These are phyloP conservation scores for Holothuria glaberrima DNA, from an alignment of 35 echinoderm and acorn worm species.

Conservation along the genomic window DNA sequence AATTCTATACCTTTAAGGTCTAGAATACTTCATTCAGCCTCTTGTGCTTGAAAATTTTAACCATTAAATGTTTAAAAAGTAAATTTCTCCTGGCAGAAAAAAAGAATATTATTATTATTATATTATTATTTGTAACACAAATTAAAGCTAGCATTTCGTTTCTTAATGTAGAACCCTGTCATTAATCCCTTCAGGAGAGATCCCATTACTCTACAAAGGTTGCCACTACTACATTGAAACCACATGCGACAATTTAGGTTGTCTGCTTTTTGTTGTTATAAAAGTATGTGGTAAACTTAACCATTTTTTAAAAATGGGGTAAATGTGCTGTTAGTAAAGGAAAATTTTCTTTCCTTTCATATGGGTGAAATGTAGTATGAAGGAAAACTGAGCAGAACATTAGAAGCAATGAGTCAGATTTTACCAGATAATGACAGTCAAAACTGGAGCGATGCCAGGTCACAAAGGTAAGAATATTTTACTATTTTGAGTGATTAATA, in stretches of 20 bases:
- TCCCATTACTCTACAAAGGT: too few species aligned
- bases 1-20: too few species aligned
- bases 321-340: not conserved
- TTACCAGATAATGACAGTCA: constrained; percentile 1
- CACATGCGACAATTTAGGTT: not conserved
- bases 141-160: too few species aligned
- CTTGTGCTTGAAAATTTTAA: too few species aligned
- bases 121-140: too few species aligned
- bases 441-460: not conserved
- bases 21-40: too few species aligned
- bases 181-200: too few species aligned
- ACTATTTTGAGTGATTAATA: not conserved
- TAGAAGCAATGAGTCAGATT: constrained; percentile 28
- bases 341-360: not conserved
- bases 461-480: constrained; percentile 14
- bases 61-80: too few species aligned
- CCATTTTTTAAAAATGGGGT: not conserved
- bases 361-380: not conserved
- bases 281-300: not conserved
- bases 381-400: constrained; percentile 25
- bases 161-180: too few species aligned
- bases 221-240: not conserved
- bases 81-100: too few species aligned
- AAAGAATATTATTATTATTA: too few species aligned
- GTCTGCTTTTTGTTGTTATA: too few species aligned